Evolutionary conservation across 1,140 invertebrate genomes (phyloP).

Genomic region (Drosophila kanapiae): DNA sequence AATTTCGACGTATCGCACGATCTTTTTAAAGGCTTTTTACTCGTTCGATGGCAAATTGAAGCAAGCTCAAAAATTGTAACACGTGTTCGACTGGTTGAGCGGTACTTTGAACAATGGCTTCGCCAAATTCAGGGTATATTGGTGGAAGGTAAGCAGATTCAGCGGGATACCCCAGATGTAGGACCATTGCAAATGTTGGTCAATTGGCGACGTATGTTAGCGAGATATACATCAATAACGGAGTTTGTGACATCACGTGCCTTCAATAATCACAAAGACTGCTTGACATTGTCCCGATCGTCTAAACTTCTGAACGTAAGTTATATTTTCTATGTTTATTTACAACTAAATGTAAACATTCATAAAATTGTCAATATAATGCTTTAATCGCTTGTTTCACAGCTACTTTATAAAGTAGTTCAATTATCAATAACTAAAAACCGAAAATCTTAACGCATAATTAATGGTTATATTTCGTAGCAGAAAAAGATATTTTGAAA

Average conservation of each 20-base stretch:
- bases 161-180: slow-evolving; percentile 92
- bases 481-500: too few species aligned
- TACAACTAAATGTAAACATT: too few species aligned
- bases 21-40: slow-evolving; percentile 69
- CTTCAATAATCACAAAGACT: slow-evolving; percentile 88
- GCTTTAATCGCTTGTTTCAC: too few species aligned
- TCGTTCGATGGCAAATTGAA: slow-evolving; percentile 74
- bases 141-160: slow-evolving; percentile 88
- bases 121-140: slow-evolving; percentile 82
- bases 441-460: too few species aligned
- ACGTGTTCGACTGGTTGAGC: slow-evolving; percentile 60
- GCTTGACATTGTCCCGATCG: slow-evolving; percentile 89
- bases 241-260: slow-evolving; percentile 90
- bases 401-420: too few species aligned
- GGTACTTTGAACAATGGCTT: slow-evolving; percentile 68
- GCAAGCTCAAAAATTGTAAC: slow-evolving; percentile 62
- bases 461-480: too few species aligned
- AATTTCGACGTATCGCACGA: slow-evolving; percentile 63
- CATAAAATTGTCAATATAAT: too few species aligned
- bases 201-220: slow-evolving; percentile 92
- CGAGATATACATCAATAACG: slow-evolving; percentile 92
- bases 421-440: too few species aligned
- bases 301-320: slow-evolving; percentile 90
- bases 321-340: not conserved
- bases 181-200: slow-evolving; percentile 93